Evolutionary conservation across 2,113 vertebrate genomes (phyloP), one percentile per base, ranked within the genome.

Genomic region (Aptenodytes patagonicus): DNA sequence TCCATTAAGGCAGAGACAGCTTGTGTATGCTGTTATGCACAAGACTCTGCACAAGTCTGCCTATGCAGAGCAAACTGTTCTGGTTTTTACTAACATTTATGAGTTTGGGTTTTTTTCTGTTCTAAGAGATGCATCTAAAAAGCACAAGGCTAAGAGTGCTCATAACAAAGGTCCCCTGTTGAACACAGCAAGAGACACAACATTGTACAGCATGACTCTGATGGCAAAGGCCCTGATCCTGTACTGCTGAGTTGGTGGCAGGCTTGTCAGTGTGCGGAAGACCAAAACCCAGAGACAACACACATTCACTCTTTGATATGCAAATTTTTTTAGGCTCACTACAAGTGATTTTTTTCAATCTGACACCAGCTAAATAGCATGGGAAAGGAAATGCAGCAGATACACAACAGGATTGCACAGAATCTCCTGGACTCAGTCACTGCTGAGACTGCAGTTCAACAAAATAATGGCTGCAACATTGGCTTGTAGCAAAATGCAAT

Each of bases 1-100:
- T 44, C 51, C 83, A 92, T 93, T 95, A 95, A 73, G 71, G 68
- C 58, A 86, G 58, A 83, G 66, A 57, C 89, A 90, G 83, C 31
- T 57, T 44, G 72, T 34, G 34, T 77, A 19, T 25, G 54, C 49
- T 71, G 44, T 73, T 82, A 83, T 26, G 40, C 18, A 31, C 75
- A 77, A 89, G 76, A 44, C 40, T 52, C 77, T 60, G 61, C 44
- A 55, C 54, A 32, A 55, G 61, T 26, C 75, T 83, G 55, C 40
- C 58, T 49, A 15, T 83, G 76, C 83, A 95, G 68, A 86, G 58
- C 83, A 83, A 52, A 77, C 40, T 26, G 47, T 52, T 89, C 76
- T 70, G 58, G 0, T 14, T 93, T 71, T 69, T 57, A 44, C 62
- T 76, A 88, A 87, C n/a, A 90, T 93, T 86, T 93, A 92, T 70